Base-by-base conservation (phyloP, 2,888 invertebrate species). In the Piscicola geometra region DNA sequence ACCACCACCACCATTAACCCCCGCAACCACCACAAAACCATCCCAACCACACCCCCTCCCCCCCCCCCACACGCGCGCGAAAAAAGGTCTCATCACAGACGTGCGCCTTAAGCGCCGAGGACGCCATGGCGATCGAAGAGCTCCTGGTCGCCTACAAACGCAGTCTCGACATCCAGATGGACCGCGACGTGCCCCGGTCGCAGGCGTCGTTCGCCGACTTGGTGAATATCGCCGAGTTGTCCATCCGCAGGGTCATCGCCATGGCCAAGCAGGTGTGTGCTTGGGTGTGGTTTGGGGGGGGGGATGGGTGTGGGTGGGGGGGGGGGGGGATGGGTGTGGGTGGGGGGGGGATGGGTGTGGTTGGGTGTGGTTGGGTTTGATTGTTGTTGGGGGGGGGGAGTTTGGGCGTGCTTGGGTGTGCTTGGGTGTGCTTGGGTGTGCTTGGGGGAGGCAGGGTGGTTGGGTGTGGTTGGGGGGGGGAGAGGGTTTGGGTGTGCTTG, bases 181-280 rank as follows among this genome's bases (percentile, higher is more conserved):
- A 78, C 21, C 50, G 71, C 1, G 79, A 80, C 32, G 35, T 77
- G 28, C 76, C 78, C 1, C 76, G 80, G 0, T 78, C 78, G 47
- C 60, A 76, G 18, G 77, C 77, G 56, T 76, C 50, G 69, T 81
- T 85, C 81, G 81, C 81, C 25, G 85, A 85, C 79, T 81, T 85
- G 76, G 84, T 85, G 71, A 85, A 85, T 81, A 84, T 85, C 75
- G 85, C 85, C 70, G 85, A 85, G 81, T 81, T 85, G 70, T 84
- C 84, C 35, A 76, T 78, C 25, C 76, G 95, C 77, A 88, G 97
- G 75, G 86, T 89, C 35, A 89, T 89, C 72, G 88, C 88, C 82
- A 89, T 89, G 88, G 87, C 88, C 33, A 89, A 89, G 82, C 78
- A 69, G 66, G 67, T 73, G 12, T 2, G 52, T 50, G n/a, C 41